Evolutionary conservation across 2,888 invertebrate genomes (phyloP), one percentile per base, ranked within the genome.

Genomic region (Andrena dorsata): DNA sequence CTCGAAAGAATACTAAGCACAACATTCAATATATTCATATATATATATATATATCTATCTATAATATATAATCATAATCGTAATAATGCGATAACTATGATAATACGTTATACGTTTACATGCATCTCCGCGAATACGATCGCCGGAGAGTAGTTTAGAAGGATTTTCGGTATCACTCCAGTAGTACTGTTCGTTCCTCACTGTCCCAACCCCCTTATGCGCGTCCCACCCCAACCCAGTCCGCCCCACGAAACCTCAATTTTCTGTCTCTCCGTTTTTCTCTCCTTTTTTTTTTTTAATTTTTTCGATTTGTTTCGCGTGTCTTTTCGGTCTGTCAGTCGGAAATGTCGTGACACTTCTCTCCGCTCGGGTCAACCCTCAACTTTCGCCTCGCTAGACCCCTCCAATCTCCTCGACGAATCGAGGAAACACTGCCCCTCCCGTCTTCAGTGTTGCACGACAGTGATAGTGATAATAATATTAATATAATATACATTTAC

Each of bases 1-100:
- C 86, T 81, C 82, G 85, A 90, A 89, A 90, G 90, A 90, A 90
- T 89, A 91, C 90, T 86, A 92, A 92, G 88, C 92, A 93, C 93
- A 93, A 93, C 93, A 93, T 92, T 92, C 88, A 93, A 93, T 93
- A 71, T 51, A 74, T 81, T 63, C 88, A 51, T 79, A 76, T 64
- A 72, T 56, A 60, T 79, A 61, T 69, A 49, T 56, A 60, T 80
- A 61, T 70, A 49, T 30, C 20, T 10, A 77, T 73, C 56, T 65
- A 61, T 81, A 81, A 81, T 81, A 70, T 63, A 68, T 77, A 83
- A 86, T 84, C 58, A 71, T 86, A 85, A 84, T 84, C 77, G 82
- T 89, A 86, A 88, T 89, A 88, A 88, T 88, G 85, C 77, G 80
- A 90, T 89, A 91, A 91, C 90, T 92, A 90, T 78, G 80, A 88